phyloP scores from a whole-genome alignment of 2,797 vertebrate genomes.

The Prionace glauca region DNA sequence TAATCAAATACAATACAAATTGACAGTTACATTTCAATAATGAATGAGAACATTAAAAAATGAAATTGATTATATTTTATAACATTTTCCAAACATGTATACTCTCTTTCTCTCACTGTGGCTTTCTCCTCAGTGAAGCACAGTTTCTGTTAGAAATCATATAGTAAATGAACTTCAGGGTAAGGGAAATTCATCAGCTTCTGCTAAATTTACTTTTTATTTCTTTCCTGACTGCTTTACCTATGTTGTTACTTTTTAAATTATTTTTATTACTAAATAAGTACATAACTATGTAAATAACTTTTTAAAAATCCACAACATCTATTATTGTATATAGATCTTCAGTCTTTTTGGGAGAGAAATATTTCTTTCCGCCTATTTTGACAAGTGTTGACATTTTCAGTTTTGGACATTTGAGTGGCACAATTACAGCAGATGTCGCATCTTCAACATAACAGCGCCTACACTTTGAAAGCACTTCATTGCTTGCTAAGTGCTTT shows the following conservation, averaged over 20 bases:
- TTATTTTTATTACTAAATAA: not conserved
- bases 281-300: not conserved
- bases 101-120: not conserved
- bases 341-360: too few species aligned
- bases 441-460: too few species aligned
- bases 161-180: not conserved
- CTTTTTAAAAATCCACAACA: not conserved
- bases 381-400: too few species aligned
- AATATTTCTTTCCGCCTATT: too few species aligned
- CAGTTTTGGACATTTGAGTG: too few species aligned
- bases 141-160: not conserved
- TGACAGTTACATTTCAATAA: slow-evolving; percentile 27
- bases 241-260: not conserved
- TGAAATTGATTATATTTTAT: slow-evolving; percentile 7
- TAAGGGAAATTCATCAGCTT: not conserved
- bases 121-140: not conserved
- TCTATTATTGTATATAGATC: not conserved
- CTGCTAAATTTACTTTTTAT: not conserved
- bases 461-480: too few species aligned
- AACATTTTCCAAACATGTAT: not conserved
- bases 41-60: slow-evolving; percentile 25
- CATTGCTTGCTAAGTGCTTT: too few species aligned
- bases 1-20: slow-evolving; percentile 17
- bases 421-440: too few species aligned
- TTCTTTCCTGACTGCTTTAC: not conserved